These are phyloP conservation scores for Toxonevra muliebris DNA, from an alignment of 2,888 invertebrate species.

Conservation along the genomic window DNA sequence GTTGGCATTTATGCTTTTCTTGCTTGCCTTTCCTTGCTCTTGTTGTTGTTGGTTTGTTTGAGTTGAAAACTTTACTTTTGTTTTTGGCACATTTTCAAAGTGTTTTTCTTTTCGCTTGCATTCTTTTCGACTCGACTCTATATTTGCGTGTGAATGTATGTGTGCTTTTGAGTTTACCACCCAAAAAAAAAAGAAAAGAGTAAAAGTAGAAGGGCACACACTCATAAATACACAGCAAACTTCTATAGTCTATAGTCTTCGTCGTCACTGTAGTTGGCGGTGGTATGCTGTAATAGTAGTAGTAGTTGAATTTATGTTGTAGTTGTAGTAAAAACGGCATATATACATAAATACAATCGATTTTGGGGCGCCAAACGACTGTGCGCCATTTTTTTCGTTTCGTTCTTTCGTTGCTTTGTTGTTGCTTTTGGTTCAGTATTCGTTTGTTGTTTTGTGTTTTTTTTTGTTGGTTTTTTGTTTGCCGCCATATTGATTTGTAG, in stretches of 20 bases:
- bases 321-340: background rate
- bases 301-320: background rate
- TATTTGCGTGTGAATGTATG: too few relatives aligned
- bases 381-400: slow-evolving; percentile 24
- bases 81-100: slow-evolving; percentile 32
- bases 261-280: too few relatives aligned
- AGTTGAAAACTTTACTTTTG: slow-evolving; percentile 15
- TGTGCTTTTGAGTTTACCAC: too few relatives aligned
- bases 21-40: background rate
- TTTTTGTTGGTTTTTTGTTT: slow-evolving; percentile 5
- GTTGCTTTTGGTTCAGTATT: slow-evolving; percentile 24
- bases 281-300: background rate
- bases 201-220: too few relatives aligned
- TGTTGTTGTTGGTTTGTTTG: slow-evolving; percentile 6
- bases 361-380: slow-evolving; percentile 54
- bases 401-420: background rate
- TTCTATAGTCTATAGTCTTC: too few relatives aligned
- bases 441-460: slow-evolving; percentile 22
- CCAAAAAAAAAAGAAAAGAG: too few relatives aligned
- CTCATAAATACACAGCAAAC: too few relatives aligned
- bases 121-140: too few relatives aligned
- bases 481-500: slow-evolving; percentile 35
- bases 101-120: slow-evolving; percentile 10
- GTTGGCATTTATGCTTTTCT: background rate
- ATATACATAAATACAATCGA: slow-evolving; percentile 47